Base-by-base conservation (phyloP, 2,113 vertebrate species). In the Kryptolebias marmoratus region DNA sequence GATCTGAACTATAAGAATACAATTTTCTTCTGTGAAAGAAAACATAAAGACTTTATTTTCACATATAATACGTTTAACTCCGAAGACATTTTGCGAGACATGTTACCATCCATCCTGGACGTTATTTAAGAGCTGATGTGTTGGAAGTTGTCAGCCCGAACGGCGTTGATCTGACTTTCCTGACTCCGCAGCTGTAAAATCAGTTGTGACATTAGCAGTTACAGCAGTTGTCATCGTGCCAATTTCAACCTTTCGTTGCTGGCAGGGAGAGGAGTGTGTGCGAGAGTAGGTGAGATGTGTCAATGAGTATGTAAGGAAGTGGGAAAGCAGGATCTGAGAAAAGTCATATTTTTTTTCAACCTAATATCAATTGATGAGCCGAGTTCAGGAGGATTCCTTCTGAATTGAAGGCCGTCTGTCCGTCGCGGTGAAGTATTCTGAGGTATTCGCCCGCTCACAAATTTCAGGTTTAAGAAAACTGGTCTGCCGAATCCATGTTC, bases 121-220 rank as follows among this genome's bases (percentile, higher is more conserved):
- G 10, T 27, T 62, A 60, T 66, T 73, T 53, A 68, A 62, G 16
- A 42, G 56, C 18, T 55, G 28, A 65, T 49, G 31, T 56, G 55
- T 52, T 63, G 55, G 75, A 58, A 68, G 42, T 53, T 77, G 55
- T 66, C 73, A 77, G 62, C 49, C 45, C 1, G 2, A 65, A 52
- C 58, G 27, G 54, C 30, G 60, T 9, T 81, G 59, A 79, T 79
- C 30, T 74, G 27, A 76, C 36, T 36, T 56, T 64, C 55, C 72
- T 75, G 64, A 73, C 64, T 50, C 55, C 2, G 16, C 57, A 55
- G 70, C 22, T 45, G 52, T 77, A 58, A 64, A 73, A 68, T 70
- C 54, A 58, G n/a, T 56, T 64, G 76, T 75, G 56, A 70, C 79
- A 79, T 67, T 48, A 68, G 68, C 78, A 71, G 66, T 60, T 70